Base-by-base conservation (phyloP, 2,888 invertebrate species). In the Hyles lineata region DNA sequence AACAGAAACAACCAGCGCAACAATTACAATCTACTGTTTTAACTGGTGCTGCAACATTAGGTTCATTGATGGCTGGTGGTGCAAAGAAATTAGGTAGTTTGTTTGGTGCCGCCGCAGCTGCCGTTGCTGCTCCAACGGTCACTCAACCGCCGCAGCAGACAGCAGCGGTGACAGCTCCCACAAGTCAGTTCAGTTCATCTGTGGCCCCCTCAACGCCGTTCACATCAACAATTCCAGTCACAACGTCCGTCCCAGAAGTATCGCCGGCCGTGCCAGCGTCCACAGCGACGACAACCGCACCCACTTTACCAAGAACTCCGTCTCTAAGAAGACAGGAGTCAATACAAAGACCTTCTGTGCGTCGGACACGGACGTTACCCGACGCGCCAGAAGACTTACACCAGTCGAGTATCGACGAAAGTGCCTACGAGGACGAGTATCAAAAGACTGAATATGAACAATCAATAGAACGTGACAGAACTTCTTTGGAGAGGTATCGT, bases 381-480 rank as follows among this genome's bases (percentile, higher is more conserved):
- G 94, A 94, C 80, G 94, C 94, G 76, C 94, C 94, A 69, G 94
- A 94, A 76, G 94, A 94, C 76, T 87, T 91, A 84, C 76, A 83
- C 79, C 87, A 89, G 84, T 88, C 89, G 78, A 90, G 90, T 88
- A 93, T 90, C 82, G 93, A 94, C 83, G 94, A 94, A 93, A 93
- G 94, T 94, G 94, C 94, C 94, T 94, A 93, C 88, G 94, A 94
- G 80, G 93, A 94, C 81, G 94, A 94, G 89, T 93, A 93, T 85
- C 82, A 93, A 90, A 93, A 94, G 94, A 93, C 94, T 94, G 94
- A 93, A 87, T 89, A 89, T 82, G 93, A 94, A 89, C 91, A 91
- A 92, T 81, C 84, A 81, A 87, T 86, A 83, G 93, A 93, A 76
- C 90, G 88, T 73, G 92, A 92, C 74, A 90, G 90, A 80, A 87